Conservation (phyloP, 2,888 invertebrate genomes). For the Toxonevra muliebris region DNA sequence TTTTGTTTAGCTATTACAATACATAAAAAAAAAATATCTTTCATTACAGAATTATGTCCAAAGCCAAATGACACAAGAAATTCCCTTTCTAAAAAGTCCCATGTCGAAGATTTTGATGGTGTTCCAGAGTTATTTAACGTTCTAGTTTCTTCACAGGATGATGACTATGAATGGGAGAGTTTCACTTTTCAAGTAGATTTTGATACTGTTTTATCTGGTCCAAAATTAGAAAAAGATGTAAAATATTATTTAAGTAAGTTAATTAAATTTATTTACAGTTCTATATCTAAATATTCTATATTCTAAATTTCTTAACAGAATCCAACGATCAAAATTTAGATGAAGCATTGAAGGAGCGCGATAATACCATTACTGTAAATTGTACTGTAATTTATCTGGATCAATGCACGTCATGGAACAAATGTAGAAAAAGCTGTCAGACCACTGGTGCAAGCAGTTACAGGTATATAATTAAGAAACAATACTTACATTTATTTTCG, state of each 20-base stretch:
- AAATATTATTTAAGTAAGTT: slow-evolving; percentile 77
- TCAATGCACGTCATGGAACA: slow-evolving; percentile 87
- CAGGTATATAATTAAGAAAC: slow-evolving; percentile 45
- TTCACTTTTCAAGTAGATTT: slow-evolving; percentile 83
- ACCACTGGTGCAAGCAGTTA: slow-evolving; percentile 64
- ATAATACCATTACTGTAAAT: slow-evolving; percentile 76
- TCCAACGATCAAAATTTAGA: slow-evolving; percentile 74
- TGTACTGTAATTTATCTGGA: slow-evolving; percentile 93
- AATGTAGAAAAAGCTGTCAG: slow-evolving; percentile 82
- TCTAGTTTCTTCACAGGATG: slow-evolving; percentile 78
- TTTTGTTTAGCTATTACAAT: slow-evolving; percentile 4
- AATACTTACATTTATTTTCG: no score
- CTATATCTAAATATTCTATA: background rate
- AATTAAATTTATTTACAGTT: slow-evolving; percentile 7
- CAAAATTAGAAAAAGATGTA: slow-evolving; percentile 74
- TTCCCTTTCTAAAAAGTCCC: slow-evolving; percentile 79
- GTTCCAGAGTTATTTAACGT: slow-evolving; percentile 85
- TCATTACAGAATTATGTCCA: slow-evolving; percentile 82
- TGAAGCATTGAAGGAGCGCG: slow-evolving; percentile 55
- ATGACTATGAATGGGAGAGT: slow-evolving; percentile 85
- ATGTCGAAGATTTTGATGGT: slow-evolving; percentile 86
- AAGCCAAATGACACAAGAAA: slow-evolving; percentile 82
- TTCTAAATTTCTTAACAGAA: slow-evolving; percentile 67
- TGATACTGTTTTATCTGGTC: slow-evolving; percentile 73
- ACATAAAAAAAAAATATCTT: background rate